Evolutionary conservation across 2,797 vertebrate species (phyloP), one percentile per base, ranked within the genome.

Genomic region (Peromyscus aztecus): DNA sequence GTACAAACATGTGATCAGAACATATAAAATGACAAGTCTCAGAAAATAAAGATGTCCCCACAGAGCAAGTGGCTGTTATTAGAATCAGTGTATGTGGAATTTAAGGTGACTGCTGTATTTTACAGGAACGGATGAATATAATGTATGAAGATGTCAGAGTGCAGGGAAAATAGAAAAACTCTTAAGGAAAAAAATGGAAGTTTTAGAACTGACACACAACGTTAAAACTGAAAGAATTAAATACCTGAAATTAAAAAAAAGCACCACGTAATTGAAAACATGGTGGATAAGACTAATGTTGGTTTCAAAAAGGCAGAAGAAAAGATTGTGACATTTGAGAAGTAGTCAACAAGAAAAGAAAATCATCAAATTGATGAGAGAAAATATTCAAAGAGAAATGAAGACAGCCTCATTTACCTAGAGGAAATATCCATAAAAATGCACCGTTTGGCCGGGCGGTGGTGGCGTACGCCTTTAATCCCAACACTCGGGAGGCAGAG

Each of bases 161-260:
- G 91, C 46, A 92, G 61, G 37, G 37, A 89, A 89, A 24, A 52
- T 63, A 75, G 14, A 27, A 94, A 89, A 93, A 95, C 73, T 37
- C 10, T 37, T 34, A 84, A 71, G n/a, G 43, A 21, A 46, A 95
- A 46, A 49, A 91, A 67, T 24, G 6, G 59, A 89, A 91, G 73
- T 73, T 5, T 78, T 43, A 37, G 27, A 92, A 61, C 31, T 43
- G 21, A 87, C 77, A 93, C 59, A 78, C 2, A 78, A 21, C 63
- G 8, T 63, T 31, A 84, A 34, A 89, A 89, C 19, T 95, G 10
- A 34, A 61, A 57, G 17, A 55, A n/a, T 67, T 73, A 11, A 76
- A 76, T 91, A 91, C 14, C 57, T 76, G 77, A 94, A 92, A 86
- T 91, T 23, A 19, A 31, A 63, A 91, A 96, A 96, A 52, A 49